These are phyloP conservation scores for Nansenia antarctica DNA, from an alignment of 2,113 vertebrate genomes.

Conservation along the genomic window DNA sequence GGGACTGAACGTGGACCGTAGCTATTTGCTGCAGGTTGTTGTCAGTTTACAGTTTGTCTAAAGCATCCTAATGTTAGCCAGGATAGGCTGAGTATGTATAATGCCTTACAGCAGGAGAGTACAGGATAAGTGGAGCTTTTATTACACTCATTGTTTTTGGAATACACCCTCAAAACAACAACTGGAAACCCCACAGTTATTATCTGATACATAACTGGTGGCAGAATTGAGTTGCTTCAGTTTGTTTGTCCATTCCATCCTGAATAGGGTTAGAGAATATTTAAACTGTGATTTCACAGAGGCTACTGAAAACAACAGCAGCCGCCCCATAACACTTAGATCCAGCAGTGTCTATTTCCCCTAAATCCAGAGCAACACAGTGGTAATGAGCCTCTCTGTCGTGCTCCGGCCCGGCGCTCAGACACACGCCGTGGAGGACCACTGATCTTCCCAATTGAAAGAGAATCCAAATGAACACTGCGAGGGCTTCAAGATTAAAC, in stretches of 20 bases:
- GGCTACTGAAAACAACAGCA: neutral
- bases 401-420: neutral
- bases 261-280: neutral
- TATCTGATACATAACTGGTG: no score
- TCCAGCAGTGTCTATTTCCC: neutral
- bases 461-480: conserved; percentile 1
- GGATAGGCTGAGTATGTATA: no score
- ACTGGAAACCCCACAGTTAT: no score
- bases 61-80: no score
- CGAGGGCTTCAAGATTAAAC: neutral
- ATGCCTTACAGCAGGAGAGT: no score
- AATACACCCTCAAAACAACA: neutral
- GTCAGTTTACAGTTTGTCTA: no score
- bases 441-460: conserved; percentile 4
- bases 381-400: neutral
- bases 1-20: no score
- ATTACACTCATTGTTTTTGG: no score
- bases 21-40: no score
- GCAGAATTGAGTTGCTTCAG: neutral
- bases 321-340: neutral
- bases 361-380: neutral
- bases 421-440: neutral
- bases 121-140: no score
- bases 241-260: neutral
- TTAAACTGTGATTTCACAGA: neutral